Evolutionary conservation across 2,888 invertebrate species (phyloP).

Genomic region (Hydriomena furcata): DNA sequence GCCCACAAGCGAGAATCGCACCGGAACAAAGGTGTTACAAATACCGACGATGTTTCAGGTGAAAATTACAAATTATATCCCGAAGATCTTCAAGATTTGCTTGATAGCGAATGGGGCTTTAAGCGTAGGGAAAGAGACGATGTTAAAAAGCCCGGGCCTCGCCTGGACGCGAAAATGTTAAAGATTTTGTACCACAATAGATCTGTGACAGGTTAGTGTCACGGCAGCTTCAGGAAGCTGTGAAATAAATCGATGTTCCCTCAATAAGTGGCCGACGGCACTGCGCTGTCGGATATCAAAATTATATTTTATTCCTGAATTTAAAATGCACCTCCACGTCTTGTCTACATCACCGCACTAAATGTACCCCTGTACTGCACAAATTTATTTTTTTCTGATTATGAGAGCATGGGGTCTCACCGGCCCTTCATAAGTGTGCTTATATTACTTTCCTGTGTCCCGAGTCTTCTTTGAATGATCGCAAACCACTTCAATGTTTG

Average conservation of each 20-base stretch:
- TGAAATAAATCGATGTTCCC: conserved; percentile 69
- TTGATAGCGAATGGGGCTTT: conserved; percentile 90
- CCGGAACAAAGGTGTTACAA: conserved; percentile 60
- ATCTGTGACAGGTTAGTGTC: conserved; percentile 82
- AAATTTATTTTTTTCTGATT: conserved; percentile 53
- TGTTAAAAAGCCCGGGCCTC: conserved; percentile 97
- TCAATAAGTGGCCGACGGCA: conserved; percentile 40
- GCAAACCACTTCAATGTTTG: conserved; percentile 23
- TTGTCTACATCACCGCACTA: conserved; percentile 71
- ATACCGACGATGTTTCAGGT: conserved; percentile 80
- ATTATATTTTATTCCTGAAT: conserved; percentile 51
- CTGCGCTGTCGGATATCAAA: conserved; percentile 47
- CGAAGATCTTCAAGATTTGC: conserved; percentile 83
- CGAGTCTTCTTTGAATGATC: conserved; percentile 19
- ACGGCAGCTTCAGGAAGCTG: conserved; percentile 67
- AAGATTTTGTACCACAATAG: conserved; percentile 78
- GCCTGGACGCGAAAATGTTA: conserved; percentile 87
- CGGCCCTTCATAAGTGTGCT: conserved; percentile 49
- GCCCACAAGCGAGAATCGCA: conserved; percentile 47
- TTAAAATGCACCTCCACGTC: conserved; percentile 65
- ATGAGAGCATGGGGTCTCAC: conserved; percentile 62
- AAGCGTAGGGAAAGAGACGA: conserved; percentile 94
- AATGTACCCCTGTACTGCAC: conserved; percentile 72
- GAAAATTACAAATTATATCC: conserved; percentile 77
- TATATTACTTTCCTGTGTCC: conserved; percentile 32